phyloP scores from a whole-genome alignment of 1,140 invertebrate species.

The Camponotus pennsylvanicus region DNA sequence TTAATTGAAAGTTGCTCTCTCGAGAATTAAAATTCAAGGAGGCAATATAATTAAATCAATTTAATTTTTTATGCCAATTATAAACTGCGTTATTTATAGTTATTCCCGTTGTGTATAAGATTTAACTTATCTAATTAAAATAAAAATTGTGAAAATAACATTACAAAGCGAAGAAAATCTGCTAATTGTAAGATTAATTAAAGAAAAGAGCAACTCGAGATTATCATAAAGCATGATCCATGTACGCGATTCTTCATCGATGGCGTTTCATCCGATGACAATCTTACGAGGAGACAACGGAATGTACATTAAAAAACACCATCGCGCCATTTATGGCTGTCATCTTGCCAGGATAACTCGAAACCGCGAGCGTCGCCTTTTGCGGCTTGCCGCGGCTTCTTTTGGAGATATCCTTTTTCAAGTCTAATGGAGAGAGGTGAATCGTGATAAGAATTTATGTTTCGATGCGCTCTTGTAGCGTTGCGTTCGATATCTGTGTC shows the following conservation, averaged over 20 bases:
- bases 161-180: background rate
- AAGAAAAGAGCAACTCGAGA: background rate
- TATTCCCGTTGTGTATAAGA: background rate
- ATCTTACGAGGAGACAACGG: constrained; percentile 50
- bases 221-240: background rate
- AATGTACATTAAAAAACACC: constrained; percentile 71
- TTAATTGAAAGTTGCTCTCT: background rate
- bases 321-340: constrained; percentile 73
- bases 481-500: constrained; percentile 9
- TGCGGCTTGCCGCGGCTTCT: constrained; percentile 37
- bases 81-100: background rate
- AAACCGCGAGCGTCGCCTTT: constrained; percentile 57
- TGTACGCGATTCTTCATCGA: constrained; percentile 16
- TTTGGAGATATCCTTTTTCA: constrained; percentile 31
- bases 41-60: background rate
- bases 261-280: background rate
- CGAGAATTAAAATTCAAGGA: background rate
- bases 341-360: constrained; percentile 69
- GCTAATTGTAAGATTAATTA: background rate
- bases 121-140: background rate
- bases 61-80: background rate
- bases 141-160: background rate
- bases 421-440: constrained; percentile 54
- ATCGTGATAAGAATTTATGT: constrained; percentile 57
- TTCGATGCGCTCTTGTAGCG: background rate